Conservation (phyloP, 2,888 invertebrate genomes). For the Drosophila affinis region DNA sequence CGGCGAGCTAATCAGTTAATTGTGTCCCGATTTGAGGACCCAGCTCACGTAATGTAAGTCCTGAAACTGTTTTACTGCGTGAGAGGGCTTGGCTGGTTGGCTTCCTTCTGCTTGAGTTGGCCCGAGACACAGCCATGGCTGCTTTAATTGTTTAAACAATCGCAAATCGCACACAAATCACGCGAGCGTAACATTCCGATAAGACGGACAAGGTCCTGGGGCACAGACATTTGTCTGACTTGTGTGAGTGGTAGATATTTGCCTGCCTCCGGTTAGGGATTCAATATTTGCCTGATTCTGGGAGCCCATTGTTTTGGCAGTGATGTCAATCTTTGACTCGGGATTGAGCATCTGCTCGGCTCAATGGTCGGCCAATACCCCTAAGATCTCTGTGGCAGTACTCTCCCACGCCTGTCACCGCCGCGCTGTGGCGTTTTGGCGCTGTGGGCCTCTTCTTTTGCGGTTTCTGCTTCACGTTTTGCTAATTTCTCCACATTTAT, state of each 20-base stretch:
- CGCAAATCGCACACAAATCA: slow-evolving; percentile 32
- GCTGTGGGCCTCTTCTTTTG: slow-evolving; percentile 39
- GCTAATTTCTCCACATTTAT: slow-evolving; percentile 62
- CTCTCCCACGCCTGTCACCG: slow-evolving; percentile 42
- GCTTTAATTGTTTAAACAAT: slow-evolving; percentile 50
- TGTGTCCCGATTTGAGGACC: slow-evolving; percentile 37
- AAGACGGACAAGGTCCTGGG: slow-evolving; percentile 13
- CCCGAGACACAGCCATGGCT: slow-evolving; percentile 13
- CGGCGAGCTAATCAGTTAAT: slow-evolving; percentile 65
- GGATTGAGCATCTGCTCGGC: slow-evolving; percentile 4
- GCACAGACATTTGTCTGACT: slow-evolving; percentile 5
- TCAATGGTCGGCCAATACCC: slow-evolving; percentile 20
- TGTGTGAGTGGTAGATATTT: neutral
- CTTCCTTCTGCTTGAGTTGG: slow-evolving; percentile 13
- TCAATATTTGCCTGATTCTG: too few species aligned
- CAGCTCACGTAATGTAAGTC: slow-evolving; percentile 44
- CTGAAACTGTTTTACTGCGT: slow-evolving; percentile 28
- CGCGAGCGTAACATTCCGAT: slow-evolving; percentile 51
- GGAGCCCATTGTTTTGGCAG: neutral
- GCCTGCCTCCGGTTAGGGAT: too few species aligned
- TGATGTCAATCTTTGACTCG: slow-evolving; percentile 10
- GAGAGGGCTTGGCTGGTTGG: neutral
- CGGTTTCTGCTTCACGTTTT: slow-evolving; percentile 65
- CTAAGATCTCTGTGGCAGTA: slow-evolving; percentile 1
- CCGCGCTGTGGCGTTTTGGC: neutral